phyloP scores from a whole-genome alignment of 2,113 vertebrate species.

The Mobula hypostoma region DNA sequence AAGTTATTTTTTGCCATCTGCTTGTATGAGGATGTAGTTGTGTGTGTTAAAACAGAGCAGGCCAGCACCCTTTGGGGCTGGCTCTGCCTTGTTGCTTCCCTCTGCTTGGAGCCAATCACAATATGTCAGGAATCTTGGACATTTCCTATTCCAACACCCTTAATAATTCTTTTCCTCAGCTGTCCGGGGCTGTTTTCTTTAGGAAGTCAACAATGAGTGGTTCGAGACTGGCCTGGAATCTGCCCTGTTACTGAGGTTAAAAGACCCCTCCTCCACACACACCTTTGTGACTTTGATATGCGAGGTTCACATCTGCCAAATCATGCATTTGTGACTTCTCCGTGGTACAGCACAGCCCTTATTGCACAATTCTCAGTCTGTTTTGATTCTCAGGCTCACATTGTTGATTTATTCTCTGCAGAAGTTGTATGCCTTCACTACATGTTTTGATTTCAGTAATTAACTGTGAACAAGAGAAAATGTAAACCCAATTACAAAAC shows the following conservation, averaged over 20 bases:
- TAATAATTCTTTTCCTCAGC: slow-evolving; percentile 59
- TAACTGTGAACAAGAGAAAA: slow-evolving; percentile 36
- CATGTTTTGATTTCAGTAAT: slow-evolving; percentile 37
- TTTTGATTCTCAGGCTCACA: slow-evolving; percentile 49
- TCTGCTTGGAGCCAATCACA: slow-evolving; percentile 63
- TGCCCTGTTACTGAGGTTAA: slow-evolving; percentile 74
- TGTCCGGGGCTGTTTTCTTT: slow-evolving; percentile 75
- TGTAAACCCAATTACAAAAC: slow-evolving; percentile 31
- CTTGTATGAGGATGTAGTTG: slow-evolving; percentile 78
- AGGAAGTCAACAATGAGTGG: slow-evolving; percentile 79
- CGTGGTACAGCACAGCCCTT: slow-evolving; percentile 53
- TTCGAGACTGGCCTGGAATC: slow-evolving; percentile 72
- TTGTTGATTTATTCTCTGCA: slow-evolving; percentile 52
- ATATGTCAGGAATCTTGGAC: slow-evolving; percentile 68
- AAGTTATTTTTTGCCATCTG: slow-evolving; percentile 61
- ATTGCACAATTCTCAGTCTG: slow-evolving; percentile 53
- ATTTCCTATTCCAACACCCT: slow-evolving; percentile 70
- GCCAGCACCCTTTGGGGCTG: slow-evolving; percentile 59
- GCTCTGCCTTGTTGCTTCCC: slow-evolving; percentile 58
- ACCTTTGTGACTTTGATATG: slow-evolving; percentile 69
- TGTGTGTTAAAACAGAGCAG: slow-evolving; percentile 55
- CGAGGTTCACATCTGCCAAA: slow-evolving; percentile 71
- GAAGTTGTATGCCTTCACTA: slow-evolving; percentile 39
- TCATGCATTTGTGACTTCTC: slow-evolving; percentile 41
- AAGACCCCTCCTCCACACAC: slow-evolving; percentile 60